Evolutionary conservation across 2,113 vertebrate species (phyloP).

Genomic region (Atlantisia rogersi): DNA sequence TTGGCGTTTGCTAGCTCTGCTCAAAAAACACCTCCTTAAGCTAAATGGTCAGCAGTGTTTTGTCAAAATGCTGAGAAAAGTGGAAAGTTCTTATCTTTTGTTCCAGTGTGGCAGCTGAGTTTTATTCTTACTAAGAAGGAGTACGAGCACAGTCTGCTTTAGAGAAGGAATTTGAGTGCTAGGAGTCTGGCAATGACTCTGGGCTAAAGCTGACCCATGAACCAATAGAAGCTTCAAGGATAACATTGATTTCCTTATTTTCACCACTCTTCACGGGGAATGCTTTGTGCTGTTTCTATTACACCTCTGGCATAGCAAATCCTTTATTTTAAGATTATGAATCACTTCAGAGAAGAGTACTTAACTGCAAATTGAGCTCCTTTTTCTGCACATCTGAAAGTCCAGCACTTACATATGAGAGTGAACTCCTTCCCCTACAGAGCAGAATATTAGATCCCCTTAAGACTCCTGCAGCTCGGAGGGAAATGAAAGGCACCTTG

Average conservation of each 20-base stretch:
- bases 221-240: not conserved
- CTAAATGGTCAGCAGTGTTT: not conserved
- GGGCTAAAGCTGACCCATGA: not conserved
- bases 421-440: not conserved
- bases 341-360: not conserved
- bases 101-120: not conserved
- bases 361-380: not conserved
- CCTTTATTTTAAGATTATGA: not conserved
- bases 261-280: not conserved
- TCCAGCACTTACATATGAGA: not conserved
- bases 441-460: not conserved
- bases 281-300: not conserved
- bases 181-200: not conserved
- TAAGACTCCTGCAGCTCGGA: not conserved
- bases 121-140: not conserved
- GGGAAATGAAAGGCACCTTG: not conserved
- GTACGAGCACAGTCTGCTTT: not conserved
- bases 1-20: not conserved
- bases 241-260: not conserved
- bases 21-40: slow-evolving; percentile 3
- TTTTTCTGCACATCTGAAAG: not conserved
- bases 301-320: not conserved
- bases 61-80: slow-evolving; percentile 14
- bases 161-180: not conserved
- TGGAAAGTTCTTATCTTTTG: slow-evolving; percentile 6